phyloP scores from a whole-genome alignment of 1,140 invertebrate species.

The Bombus huntii region DNA sequence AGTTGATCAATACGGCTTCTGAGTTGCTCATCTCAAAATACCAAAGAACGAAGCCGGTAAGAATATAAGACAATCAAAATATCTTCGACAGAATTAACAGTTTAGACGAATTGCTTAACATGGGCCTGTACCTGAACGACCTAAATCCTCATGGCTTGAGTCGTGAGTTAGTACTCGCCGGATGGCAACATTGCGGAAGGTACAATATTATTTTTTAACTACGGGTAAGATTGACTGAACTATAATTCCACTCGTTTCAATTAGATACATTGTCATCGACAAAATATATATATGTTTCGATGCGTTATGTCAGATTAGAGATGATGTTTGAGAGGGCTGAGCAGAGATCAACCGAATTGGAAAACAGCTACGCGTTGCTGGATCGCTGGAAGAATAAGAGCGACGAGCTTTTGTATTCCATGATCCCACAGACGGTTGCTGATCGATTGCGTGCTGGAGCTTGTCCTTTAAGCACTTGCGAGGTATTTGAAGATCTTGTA shows the following conservation, averaged over 20 bases:
- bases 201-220: constrained; percentile 65
- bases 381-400: constrained; percentile 94
- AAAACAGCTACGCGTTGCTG: constrained; percentile 87
- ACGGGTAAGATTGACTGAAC: not conserved
- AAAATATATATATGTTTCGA: not conserved
- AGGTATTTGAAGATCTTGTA: constrained; percentile 80
- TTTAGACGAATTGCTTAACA: constrained; percentile 90
- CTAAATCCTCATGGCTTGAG: constrained; percentile 93
- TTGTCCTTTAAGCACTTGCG: constrained; percentile 89
- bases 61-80: not conserved
- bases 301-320: constrained; percentile 84
- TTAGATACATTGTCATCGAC: too few species aligned
- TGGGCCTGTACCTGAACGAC: constrained; percentile 92
- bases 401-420: constrained; percentile 94
- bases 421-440: constrained; percentile 93
- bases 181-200: constrained; percentile 94
- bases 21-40: not conserved
- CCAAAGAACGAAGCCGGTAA: too few species aligned
- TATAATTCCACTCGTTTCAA: not conserved
- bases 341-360: constrained; percentile 88
- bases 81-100: constrained; percentile 88
- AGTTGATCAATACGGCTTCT: not conserved
- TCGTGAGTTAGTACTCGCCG: constrained; percentile 91
- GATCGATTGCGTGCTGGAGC: constrained; percentile 88
- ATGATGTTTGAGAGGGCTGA: constrained; percentile 92